Evolutionary conservation across 2,113 vertebrate species (phyloP).

Genomic region (Myiozetetes cayanensis): DNA sequence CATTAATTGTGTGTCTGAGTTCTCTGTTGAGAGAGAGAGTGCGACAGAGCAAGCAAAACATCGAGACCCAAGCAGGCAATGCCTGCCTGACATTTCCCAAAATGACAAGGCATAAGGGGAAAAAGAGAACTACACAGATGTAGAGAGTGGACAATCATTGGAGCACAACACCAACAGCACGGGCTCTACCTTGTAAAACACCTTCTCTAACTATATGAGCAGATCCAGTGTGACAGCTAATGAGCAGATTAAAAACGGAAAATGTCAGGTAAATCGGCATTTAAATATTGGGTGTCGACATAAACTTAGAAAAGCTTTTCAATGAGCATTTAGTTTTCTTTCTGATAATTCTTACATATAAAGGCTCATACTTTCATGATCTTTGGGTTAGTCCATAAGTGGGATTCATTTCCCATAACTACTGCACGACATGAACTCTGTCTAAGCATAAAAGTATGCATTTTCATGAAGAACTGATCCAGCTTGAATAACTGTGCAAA

Average conservation of each 20-base stretch:
- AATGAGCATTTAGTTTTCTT: not conserved
- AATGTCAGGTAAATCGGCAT: not conserved
- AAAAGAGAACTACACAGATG: not conserved
- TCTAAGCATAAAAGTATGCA: not conserved
- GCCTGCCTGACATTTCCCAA: not conserved
- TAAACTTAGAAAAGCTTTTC: not conserved
- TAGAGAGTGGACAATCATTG: not conserved
- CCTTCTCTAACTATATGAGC: not conserved
- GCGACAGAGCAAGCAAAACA: not conserved
- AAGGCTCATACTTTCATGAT: not conserved
- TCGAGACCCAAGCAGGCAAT: not conserved
- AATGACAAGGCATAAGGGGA: not conserved
- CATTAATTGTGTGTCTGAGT: not conserved
- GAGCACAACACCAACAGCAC: not conserved
- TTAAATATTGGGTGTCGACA: not conserved
- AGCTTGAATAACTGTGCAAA: not conserved
- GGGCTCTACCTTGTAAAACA: not conserved
- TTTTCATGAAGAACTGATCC: not conserved
- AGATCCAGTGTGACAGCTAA: not conserved
- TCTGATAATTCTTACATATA: not conserved
- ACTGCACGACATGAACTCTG: not conserved
- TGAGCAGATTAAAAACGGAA: not conserved
- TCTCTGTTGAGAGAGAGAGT: not conserved
- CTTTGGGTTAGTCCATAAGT: not conserved
- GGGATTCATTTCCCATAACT: not conserved